phyloP scores from a whole-genome alignment of 2,113 vertebrate species.

The Chaetops frenatus region DNA sequence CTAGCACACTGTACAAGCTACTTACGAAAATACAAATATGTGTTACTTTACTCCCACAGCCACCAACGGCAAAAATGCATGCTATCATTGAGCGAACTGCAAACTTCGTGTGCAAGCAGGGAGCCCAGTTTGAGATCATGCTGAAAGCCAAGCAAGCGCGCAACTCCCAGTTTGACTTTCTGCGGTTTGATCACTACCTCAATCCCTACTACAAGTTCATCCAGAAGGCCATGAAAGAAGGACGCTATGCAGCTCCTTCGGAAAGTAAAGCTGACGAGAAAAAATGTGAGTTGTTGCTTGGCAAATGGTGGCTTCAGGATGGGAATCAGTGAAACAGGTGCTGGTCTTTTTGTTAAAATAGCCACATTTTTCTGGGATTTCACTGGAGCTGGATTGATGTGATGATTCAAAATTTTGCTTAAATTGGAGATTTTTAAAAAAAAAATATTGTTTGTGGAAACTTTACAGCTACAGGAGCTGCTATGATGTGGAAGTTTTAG shows the following conservation, averaged over 20 bases:
- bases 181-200: constrained; percentile 97
- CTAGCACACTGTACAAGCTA: not conserved
- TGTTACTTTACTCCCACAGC: constrained; percentile 68
- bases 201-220: constrained; percentile 99
- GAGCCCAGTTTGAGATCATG: constrained; percentile 97
- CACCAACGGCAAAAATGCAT: constrained; percentile 93
- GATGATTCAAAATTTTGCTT: not conserved
- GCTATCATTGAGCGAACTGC: constrained; percentile 97
- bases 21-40: not conserved
- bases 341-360: not conserved
- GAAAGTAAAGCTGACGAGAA: constrained; percentile 74
- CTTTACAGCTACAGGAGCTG: not conserved
- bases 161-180: constrained; percentile 97
- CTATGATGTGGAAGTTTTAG: not conserved
- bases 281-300: constrained; percentile 68
- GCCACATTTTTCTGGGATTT: not conserved
- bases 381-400: not conserved
- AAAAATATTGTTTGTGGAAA: not conserved
- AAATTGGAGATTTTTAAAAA: not conserved
- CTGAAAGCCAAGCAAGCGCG: constrained; percentile 93
- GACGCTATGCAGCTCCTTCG: constrained; percentile 78
- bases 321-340: not conserved
- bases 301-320: not conserved
- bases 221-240: constrained; percentile 94
- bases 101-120: constrained; percentile 94